phyloP scores from a whole-genome alignment of 2,888 invertebrate species.

The Pocota personata region DNA sequence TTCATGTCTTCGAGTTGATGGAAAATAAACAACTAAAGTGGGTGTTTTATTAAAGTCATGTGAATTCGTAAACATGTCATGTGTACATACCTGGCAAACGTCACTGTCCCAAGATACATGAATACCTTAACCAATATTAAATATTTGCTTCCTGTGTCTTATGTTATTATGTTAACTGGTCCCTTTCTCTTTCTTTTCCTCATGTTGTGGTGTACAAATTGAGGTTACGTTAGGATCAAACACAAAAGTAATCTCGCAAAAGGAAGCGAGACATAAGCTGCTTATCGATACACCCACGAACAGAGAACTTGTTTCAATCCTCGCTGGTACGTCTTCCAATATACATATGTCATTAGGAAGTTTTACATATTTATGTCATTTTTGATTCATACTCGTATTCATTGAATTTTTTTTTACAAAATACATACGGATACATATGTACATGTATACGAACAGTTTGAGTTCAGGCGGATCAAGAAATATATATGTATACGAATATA shows the following conservation, averaged over 20 bases:
- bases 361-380: not conserved
- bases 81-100: not conserved
- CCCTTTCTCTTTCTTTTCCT: not conserved
- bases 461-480: not conserved
- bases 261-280: conserved; percentile 25
- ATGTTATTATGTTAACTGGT: not conserved
- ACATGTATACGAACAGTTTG: not conserved
- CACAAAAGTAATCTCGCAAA: not conserved
- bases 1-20: not conserved
- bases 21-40: not conserved
- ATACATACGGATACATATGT: too few relatives aligned
- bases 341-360: not conserved
- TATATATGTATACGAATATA: not conserved
- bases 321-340: not conserved
- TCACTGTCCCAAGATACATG: not conserved
- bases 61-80: not conserved
- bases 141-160: not conserved
- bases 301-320: not conserved
- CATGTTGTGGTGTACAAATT: conserved; percentile 5
- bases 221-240: not conserved
- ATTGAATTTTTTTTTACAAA: not conserved
- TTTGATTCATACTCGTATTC: not conserved
- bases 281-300: conserved; percentile 12
- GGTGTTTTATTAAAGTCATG: not conserved
- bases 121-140: not conserved